Evolutionary conservation across 2,113 vertebrate genomes (phyloP).

Genomic region (Anoura caudifer): DNA sequence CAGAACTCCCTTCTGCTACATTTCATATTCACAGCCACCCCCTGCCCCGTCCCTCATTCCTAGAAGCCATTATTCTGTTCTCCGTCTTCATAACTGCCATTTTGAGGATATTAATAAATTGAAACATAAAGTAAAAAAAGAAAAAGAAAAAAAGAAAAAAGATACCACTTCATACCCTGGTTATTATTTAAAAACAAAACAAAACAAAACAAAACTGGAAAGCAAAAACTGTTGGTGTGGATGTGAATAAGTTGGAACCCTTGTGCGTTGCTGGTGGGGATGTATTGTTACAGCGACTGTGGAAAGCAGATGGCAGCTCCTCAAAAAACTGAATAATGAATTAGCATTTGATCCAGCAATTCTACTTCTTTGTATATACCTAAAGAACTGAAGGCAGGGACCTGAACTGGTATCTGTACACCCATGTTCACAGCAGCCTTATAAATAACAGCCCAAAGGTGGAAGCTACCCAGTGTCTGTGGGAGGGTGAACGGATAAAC

Average conservation of each 20-base stretch:
- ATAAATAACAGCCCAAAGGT: not conserved
- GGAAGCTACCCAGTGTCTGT: not conserved
- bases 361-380: not conserved
- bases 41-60: not conserved
- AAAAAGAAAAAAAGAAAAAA: not conserved
- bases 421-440: not conserved
- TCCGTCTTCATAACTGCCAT: not conserved
- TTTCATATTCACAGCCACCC: not conserved
- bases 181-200: not conserved
- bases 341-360: no score
- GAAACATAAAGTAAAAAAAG: not conserved
- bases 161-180: not conserved
- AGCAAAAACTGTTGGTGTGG: not conserved
- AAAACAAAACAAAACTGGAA: not conserved
- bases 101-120: not conserved
- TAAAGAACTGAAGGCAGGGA: not conserved
- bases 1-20: not conserved
- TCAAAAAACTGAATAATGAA: not conserved
- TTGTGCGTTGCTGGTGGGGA: not conserved
- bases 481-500: not conserved
- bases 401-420: not conserved
- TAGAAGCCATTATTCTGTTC: not conserved
- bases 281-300: not conserved
- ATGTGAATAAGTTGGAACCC: not conserved
- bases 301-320: not conserved